Percentiles rank a stretch among this genome's conserved stretches.
phyloP scores from a whole-genome alignment of 2,888 invertebrate species.

The Lasioglossum leucozonium region DNA sequence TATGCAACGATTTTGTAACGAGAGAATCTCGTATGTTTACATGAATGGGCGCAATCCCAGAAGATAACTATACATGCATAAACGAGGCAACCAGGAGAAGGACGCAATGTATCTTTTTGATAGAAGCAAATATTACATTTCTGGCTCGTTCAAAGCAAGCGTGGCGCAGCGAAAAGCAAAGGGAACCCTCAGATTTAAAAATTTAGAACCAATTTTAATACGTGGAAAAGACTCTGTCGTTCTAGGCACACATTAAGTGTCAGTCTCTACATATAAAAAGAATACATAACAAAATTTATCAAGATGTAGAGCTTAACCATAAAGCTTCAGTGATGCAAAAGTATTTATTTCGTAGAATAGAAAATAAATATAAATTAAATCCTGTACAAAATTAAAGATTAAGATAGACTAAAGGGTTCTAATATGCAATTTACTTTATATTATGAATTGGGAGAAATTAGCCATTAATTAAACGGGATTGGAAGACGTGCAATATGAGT shows the following conservation, averaged over 20 bases:
- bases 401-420: no score
- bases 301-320: not conserved
- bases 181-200: not conserved
- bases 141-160: not conserved
- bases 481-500: no score
- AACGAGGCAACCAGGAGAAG: not conserved
- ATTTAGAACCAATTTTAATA: not conserved
- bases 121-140: not conserved
- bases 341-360: no score
- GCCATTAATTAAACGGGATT: no score
- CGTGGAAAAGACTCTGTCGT: not conserved
- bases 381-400: no score
- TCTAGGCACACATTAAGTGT: not conserved
- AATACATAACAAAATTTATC: not conserved
- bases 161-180: not conserved
- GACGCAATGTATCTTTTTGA: not conserved
- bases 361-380: no score
- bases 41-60: not conserved
- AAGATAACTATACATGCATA: not conserved
- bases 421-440: no score
- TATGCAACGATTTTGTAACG: not conserved
- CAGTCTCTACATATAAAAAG: not conserved
- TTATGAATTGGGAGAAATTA: no score
- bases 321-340: not conserved
- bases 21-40: not conserved